Percentiles rank a stretch among this genome's conserved stretches.
These are phyloP conservation scores for Channallabes apus DNA, from an alignment of 2,797 vertebrate genomes.

Conservation along the genomic window DNA sequence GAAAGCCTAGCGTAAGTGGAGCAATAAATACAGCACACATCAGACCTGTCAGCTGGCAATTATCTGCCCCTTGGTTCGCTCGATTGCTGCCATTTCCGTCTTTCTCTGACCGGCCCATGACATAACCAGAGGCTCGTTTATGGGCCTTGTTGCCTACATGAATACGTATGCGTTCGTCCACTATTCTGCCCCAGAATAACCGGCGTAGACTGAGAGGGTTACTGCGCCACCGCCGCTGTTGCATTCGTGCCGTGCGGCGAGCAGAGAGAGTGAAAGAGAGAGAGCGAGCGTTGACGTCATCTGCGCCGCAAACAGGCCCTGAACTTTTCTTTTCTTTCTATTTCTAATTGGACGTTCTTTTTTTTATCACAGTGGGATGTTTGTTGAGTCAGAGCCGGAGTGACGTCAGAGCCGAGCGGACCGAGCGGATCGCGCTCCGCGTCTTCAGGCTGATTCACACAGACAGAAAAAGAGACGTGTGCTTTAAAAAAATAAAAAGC, in stretches of 20 bases:
- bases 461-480: not conserved
- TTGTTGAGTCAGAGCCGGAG: constrained; percentile 42
- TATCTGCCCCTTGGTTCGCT: constrained; percentile 15
- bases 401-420: constrained; percentile 21
- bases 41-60: constrained; percentile 16
- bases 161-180: not conserved
- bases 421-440: not conserved
- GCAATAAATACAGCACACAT: constrained; percentile 33
- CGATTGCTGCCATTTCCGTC: constrained; percentile 11
- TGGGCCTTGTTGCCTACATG: not conserved
- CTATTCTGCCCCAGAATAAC: constrained; percentile 28
- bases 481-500: not conserved
- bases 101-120: constrained; percentile 19
- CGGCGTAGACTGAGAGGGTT: not conserved
- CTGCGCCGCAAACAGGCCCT: constrained; percentile 16
- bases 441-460: constrained; percentile 30
- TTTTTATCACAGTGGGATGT: constrained; percentile 3
- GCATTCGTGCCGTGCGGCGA: not conserved
- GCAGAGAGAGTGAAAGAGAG: no score
- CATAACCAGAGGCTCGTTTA: constrained; percentile 40
- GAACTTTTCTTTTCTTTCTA: constrained; percentile 29
- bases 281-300: constrained; percentile 38
- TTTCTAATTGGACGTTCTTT: not conserved
- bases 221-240: constrained; percentile 26
- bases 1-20: constrained; percentile 30